Evolutionary conservation across 2,797 vertebrate species (phyloP), one percentile per base, ranked within the genome.

Genomic region (Pangasius mekongensis): DNA sequence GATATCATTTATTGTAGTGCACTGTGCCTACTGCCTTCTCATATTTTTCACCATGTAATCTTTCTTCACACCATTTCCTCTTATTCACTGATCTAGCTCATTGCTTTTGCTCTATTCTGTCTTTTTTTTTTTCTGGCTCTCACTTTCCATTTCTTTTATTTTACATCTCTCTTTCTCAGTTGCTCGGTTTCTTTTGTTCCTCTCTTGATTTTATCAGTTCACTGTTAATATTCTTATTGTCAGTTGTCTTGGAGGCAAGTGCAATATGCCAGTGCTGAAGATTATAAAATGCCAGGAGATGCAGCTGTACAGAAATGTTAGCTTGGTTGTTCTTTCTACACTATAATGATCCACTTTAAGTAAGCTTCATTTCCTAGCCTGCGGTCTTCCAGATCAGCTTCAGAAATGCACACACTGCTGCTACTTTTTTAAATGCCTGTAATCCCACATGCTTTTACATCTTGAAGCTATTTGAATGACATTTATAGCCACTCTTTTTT

Each of bases 191-290:
- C 36, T 64, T 62, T 36, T 47, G 5, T 67, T 80, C 24, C 13
- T n/a, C 13, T 54, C 47, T 64, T 33, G 49, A 81, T 77, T 56
- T 80, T 3, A 86, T 69, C 64, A 81, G 24, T 13, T 27, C 64
- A 58, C 14, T 47, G 36, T 43, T 82, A 87, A 87, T 56, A 33
- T 81, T 80, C n/a, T 18, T 56, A 27, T 69, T 66, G 56, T 27
- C 71, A 39, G 13, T 54, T 56, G 66, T 64, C n/a, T 71, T 54
- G 22, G 80, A 84, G 22, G 66, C 67, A 22, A n/a, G 43, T 56
- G 24, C 43, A 47, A 74, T 76, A 77, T 52, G 18, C 47, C 54
- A 36, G 20, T 27, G 5, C 49, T 58, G 67, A 83, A 43, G 80
- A 60, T 36, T 52, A 49, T 47, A 47, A 47, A 76, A 39, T 22